Evolutionary conservation across 1,140 invertebrate species (phyloP).

Genomic region (Hycleus phaleratus): DNA sequence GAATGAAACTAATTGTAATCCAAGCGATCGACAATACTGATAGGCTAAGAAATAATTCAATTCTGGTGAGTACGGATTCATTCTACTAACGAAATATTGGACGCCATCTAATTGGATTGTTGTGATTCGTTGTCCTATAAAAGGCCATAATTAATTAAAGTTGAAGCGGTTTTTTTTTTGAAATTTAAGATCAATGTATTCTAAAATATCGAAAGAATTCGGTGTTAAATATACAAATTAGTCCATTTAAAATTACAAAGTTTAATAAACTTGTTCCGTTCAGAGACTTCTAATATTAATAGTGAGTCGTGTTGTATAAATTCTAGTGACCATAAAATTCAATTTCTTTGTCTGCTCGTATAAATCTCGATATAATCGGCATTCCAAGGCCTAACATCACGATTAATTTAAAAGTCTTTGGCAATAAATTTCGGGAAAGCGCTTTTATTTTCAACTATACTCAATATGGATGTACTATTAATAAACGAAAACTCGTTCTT

Average conservation of each 20-base stretch:
- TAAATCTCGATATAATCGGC: background rate
- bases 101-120: slow-evolving; percentile 77
- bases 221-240: too few relatives aligned
- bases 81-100: slow-evolving; percentile 79
- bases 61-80: slow-evolving; percentile 81
- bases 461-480: background rate
- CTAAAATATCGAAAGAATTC: too few relatives aligned
- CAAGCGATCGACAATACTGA: slow-evolving; percentile 79
- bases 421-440: background rate
- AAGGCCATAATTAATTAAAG: slow-evolving; percentile 7
- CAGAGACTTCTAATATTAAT: too few relatives aligned
- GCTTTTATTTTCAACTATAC: background rate
- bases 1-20: slow-evolving; percentile 74
- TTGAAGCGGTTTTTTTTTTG: background rate
- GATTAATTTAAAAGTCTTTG: background rate
- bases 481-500: background rate
- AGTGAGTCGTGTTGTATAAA: too few relatives aligned
- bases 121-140: slow-evolving; percentile 73
- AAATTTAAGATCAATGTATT: background rate
- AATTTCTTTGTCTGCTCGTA: background rate
- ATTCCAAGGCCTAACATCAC: background rate
- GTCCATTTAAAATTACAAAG: too few relatives aligned
- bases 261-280: too few relatives aligned
- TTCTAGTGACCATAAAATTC: too few relatives aligned
- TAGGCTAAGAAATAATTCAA: slow-evolving; percentile 82